Conservation (phyloP, 2,888 invertebrate species). For the Pristionchus japonicus region DNA sequence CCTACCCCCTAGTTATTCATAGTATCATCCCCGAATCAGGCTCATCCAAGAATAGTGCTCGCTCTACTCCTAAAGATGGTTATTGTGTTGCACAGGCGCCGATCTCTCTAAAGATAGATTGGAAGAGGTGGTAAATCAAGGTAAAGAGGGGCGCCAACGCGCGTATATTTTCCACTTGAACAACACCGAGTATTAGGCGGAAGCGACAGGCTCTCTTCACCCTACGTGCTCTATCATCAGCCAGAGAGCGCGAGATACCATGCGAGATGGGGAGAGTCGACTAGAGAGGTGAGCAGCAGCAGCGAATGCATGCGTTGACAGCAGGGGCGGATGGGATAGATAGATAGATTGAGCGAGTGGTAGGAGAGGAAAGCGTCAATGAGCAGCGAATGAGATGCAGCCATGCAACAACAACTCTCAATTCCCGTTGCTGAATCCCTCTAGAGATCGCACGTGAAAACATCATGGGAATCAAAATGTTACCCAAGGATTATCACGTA, state of each 20-base stretch:
- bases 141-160: background rate
- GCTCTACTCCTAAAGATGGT: background rate
- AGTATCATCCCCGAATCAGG: background rate
- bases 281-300: background rate
- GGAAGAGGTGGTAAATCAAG: background rate
- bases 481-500: background rate
- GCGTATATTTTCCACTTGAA: conserved; percentile 23
- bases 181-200: background rate
- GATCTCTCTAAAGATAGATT: background rate
- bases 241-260: too few relatives aligned
- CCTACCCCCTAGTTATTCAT: background rate
- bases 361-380: background rate
- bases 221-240: too few relatives aligned
- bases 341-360: background rate
- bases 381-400: background rate
- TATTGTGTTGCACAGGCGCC: too few relatives aligned
- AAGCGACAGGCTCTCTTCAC: too few relatives aligned
- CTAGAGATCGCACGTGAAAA: background rate
- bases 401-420: background rate
- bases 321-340: background rate
- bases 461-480: background rate
- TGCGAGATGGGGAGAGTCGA: too few relatives aligned
- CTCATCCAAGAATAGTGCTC: background rate
- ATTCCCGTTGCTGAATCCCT: background rate
- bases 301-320: too few relatives aligned